Evolutionary conservation across 2,113 vertebrate species (phyloP).

Genomic region (Cisticola juncidis): DNA sequence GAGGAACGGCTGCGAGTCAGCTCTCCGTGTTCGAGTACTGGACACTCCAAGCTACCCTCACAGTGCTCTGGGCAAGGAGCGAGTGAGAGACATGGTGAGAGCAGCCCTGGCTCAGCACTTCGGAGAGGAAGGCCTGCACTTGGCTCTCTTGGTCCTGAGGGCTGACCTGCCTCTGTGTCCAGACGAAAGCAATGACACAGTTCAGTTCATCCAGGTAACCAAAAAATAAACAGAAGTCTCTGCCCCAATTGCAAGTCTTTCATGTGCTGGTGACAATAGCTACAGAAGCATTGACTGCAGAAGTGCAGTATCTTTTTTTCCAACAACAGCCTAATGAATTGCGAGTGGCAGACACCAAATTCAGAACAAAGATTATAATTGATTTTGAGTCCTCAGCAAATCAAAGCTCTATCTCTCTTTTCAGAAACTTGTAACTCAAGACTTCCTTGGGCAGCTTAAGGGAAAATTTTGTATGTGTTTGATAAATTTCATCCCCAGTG

Average conservation of each 20-base stretch:
- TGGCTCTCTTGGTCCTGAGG: constrained; percentile 76
- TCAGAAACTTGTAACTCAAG: not conserved
- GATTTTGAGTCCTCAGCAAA: not conserved
- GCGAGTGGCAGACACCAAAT: accelerated
- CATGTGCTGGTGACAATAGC: not conserved
- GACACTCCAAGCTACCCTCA: constrained; percentile 81
- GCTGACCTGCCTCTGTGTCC: constrained; percentile 69
- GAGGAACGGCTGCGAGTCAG: constrained; percentile 64
- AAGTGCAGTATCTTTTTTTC: not conserved
- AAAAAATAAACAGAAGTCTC: not conserved
- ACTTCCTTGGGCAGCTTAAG: not conserved
- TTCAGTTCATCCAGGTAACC: constrained; percentile 69
- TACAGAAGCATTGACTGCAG: not conserved
- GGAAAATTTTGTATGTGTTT: not conserved
- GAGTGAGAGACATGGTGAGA: constrained; percentile 39
- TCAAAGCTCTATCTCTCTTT: not conserved
- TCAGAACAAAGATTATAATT: not conserved
- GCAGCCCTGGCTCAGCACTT: constrained; percentile 68
- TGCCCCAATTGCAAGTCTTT: not conserved
- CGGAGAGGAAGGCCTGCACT: constrained; percentile 74
- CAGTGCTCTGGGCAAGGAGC: constrained; percentile 50
- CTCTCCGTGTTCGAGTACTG: constrained; percentile 71
- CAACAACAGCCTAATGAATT: not conserved
- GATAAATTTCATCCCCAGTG: not conserved
- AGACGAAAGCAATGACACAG: constrained; percentile 14